Evolutionary conservation across 2,888 invertebrate species (phyloP).

Genomic region (Drepanosiphum platanoidis): DNA sequence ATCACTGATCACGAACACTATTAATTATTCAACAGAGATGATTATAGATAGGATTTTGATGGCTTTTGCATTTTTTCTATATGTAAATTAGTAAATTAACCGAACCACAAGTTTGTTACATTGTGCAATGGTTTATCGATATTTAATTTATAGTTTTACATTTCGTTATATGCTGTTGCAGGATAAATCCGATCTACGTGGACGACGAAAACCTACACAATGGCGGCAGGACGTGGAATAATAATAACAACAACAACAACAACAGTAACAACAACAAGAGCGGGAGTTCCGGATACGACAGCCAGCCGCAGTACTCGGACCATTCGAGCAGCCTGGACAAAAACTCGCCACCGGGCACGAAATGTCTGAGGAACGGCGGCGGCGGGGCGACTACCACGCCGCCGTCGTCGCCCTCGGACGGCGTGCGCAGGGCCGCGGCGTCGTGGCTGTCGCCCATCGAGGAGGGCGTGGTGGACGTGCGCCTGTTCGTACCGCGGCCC

Average conservation of each 20-base stretch:
- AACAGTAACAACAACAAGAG: constrained; percentile 18
- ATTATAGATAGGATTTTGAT: too few relatives aligned
- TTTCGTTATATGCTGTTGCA: too few relatives aligned
- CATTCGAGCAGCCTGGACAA: constrained; percentile 39
- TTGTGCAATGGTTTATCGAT: too few relatives aligned
- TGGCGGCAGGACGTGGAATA: constrained; percentile 26
- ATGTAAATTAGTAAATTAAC: too few relatives aligned
- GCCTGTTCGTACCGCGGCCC: background rate
- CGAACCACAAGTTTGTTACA: too few relatives aligned
- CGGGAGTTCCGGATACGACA: constrained; percentile 57
- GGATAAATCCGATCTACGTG: constrained; percentile 57
- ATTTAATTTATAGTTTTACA: too few relatives aligned
- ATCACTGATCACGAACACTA: too few relatives aligned
- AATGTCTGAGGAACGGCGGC: constrained; percentile 29
- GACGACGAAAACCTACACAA: constrained; percentile 33
- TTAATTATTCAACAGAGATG: too few relatives aligned
- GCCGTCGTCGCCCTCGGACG: constrained; percentile 37
- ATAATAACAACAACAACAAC: constrained; percentile 16
- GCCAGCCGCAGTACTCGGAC: constrained; percentile 56
- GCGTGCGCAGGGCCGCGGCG: constrained; percentile 33
- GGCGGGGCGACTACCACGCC: background rate
- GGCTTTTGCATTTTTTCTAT: too few relatives aligned
- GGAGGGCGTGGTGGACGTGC: background rate
- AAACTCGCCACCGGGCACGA: constrained; percentile 35
- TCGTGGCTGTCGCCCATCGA: background rate